Base-by-base conservation (phyloP, 2,113 vertebrate species). In the Catharus fuscescens region DNA sequence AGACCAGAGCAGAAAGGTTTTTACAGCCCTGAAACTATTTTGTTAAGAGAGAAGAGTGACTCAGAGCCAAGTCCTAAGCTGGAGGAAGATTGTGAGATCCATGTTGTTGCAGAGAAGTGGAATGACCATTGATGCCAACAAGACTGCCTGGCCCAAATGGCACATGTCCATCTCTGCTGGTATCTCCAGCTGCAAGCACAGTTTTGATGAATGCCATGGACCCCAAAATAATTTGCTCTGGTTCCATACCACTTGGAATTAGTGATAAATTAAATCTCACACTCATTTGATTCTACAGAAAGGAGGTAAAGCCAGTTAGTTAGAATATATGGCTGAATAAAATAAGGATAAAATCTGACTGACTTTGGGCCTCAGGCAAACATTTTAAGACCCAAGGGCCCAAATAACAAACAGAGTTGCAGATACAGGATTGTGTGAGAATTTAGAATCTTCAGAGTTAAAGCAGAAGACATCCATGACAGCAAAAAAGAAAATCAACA, bases 131-230 rank as follows among this genome's bases (percentile, higher is more conserved):
- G 44, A 42, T 65, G 12, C 47, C 38, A 72, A 3, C 9, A 14
- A 45, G 32, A 28, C 18, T 74, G 45, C 47, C 28, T 48, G 18
- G 45, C 48, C 44, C 66, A 60, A 64, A 16, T 0, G 1, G 25
- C 29, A 26, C 0, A 0, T 47, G 26, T 36, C 47, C 56, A 81
- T 29, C 17, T 31, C 45, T 86, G 18, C 40, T 53, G 36, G 5
- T 80, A 40, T 25, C 59, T 71, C 31, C 31, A 47, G n/a, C 11
- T 36, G 24, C 40, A 86, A 44, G 17, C 47, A 34, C 19, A 82
- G 15, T 21, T 90, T 74, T 81, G 59, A 40, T 36, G 12, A 71
- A 42, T 40, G 25, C 38, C 23, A 19, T 18, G 19, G 17, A 9
- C 21, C 18, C 8, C 23, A 13, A 31, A 74, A 42, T 34, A 61